These are phyloP conservation scores for Amphipyra berbera DNA, from an alignment of 2,888 invertebrate species.

Conservation along the genomic window DNA sequence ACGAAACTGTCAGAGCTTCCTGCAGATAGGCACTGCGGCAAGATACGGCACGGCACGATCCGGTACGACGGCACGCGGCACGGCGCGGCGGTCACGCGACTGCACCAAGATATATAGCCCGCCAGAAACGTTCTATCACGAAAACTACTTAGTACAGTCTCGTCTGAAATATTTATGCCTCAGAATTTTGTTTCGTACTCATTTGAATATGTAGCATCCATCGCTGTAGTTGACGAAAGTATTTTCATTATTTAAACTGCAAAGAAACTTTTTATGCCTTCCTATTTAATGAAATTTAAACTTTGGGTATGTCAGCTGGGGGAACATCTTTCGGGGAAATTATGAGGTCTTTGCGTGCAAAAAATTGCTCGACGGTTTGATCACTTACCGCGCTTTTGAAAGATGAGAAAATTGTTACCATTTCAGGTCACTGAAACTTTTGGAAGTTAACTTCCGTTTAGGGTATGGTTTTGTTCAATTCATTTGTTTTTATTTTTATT, in stretches of 20 bases:
- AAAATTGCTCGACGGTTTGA: slow-evolving; percentile 28
- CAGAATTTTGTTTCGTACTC: slow-evolving; percentile 51
- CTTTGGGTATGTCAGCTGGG: slow-evolving; percentile 38
- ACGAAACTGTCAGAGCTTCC: slow-evolving; percentile 58
- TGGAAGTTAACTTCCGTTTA: neutral
- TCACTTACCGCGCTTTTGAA: slow-evolving; percentile 17
- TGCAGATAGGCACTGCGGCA: slow-evolving; percentile 58
- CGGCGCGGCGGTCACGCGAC: slow-evolving; percentile 25
- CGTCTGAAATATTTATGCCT: slow-evolving; percentile 48
- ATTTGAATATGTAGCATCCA: slow-evolving; percentile 50
- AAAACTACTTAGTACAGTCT: slow-evolving; percentile 48
- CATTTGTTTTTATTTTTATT: too few species aligned
- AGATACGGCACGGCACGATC: slow-evolving; percentile 31
- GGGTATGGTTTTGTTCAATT: too few species aligned
- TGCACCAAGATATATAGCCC: slow-evolving; percentile 45
- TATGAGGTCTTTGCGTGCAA: slow-evolving; percentile 39
- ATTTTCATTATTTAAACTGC: slow-evolving; percentile 56
- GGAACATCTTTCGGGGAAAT: slow-evolving; percentile 27
- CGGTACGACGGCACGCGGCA: slow-evolving; percentile 13
- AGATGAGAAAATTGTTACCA: slow-evolving; percentile 5
- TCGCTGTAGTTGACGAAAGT: slow-evolving; percentile 49
- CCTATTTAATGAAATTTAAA: slow-evolving; percentile 50
- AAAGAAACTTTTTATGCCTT: slow-evolving; percentile 43
- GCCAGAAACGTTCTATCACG: slow-evolving; percentile 53
- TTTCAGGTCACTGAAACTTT: neutral